These are phyloP conservation scores for Euura lappo DNA, from an alignment of 1,140 invertebrate genomes.

Conservation along the genomic window DNA sequence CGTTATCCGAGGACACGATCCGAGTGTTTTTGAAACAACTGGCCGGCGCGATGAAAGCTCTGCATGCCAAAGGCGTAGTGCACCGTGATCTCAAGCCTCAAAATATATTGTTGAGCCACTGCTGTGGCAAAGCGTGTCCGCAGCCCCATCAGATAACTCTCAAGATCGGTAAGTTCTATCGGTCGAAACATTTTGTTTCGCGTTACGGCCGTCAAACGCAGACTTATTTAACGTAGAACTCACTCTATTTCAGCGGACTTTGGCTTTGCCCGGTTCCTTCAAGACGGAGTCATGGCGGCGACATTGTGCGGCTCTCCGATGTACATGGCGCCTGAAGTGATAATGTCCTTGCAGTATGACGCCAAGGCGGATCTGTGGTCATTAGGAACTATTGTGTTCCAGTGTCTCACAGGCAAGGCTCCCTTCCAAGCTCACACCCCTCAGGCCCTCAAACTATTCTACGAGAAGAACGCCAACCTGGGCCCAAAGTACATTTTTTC, in stretches of 20 bases:
- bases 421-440: slow-evolving; percentile 98
- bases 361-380: slow-evolving; percentile 99
- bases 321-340: slow-evolving; percentile 99
- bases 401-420: slow-evolving; percentile 97
- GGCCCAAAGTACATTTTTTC: slow-evolving; percentile 79
- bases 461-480: slow-evolving; percentile 96
- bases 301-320: slow-evolving; percentile 99
- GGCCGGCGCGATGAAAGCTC: slow-evolving; percentile 95
- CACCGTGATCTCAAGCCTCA: slow-evolving; percentile 99
- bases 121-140: slow-evolving; percentile 78
- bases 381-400: slow-evolving; percentile 98
- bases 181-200: too few species aligned
- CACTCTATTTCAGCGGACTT: slow-evolving; percentile 86
- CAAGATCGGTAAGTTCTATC: slow-evolving; percentile 81
- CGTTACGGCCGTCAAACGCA: too few species aligned
- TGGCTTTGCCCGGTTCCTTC: slow-evolving; percentile 97
- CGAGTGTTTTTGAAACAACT: slow-evolving; percentile 93
- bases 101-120: slow-evolving; percentile 92
- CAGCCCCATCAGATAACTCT: slow-evolving; percentile 90
- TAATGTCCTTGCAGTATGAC: slow-evolving; percentile 99
- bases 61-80: slow-evolving; percentile 96
- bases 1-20: slow-evolving; percentile 96
- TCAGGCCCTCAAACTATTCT: slow-evolving; percentile 96
- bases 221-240: not conserved
- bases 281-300: slow-evolving; percentile 99